A percentile compares a stretch with the other conserved stretches of the same genome.
Conservation (phyloP, 2,797 vertebrate species). For the Liasis olivaceus region DNA sequence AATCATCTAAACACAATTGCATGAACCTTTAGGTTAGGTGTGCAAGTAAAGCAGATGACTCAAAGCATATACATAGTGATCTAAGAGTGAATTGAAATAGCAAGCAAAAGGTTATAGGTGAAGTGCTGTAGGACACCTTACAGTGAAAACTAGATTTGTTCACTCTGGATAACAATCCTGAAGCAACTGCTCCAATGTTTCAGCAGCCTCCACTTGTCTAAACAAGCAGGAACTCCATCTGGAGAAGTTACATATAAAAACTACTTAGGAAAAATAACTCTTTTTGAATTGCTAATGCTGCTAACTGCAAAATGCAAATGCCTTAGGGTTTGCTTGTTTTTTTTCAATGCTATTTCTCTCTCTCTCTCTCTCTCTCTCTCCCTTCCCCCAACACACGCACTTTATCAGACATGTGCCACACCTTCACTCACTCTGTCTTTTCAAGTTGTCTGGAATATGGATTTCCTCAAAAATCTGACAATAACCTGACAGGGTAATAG, state of each 20-base stretch:
- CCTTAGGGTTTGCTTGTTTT: background rate
- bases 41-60: background rate
- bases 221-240: background rate
- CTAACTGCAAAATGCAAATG: slow-evolving; percentile 18
- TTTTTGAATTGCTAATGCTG: slow-evolving; percentile 38
- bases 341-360: background rate
- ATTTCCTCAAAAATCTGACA: slow-evolving; percentile 48
- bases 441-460: slow-evolving; percentile 49
- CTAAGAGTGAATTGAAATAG: background rate
- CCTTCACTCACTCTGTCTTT: slow-evolving; percentile 14
- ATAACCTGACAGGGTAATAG: slow-evolving; percentile 73
- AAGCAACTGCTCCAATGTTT: background rate
- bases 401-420: background rate
- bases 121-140: background rate
- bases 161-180: background rate
- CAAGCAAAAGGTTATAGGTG: background rate
- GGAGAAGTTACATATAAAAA: background rate
- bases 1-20: background rate
- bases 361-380: background rate
- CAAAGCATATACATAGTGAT: background rate
- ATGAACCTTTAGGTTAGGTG: background rate
- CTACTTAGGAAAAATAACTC: background rate
- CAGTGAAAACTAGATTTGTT: slow-evolving; percentile 7
- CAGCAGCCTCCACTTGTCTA: slow-evolving; percentile 1
- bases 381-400: background rate